These are phyloP conservation scores for Synergus umbraculus DNA, from an alignment of 2,888 invertebrate species.

Conservation along the genomic window DNA sequence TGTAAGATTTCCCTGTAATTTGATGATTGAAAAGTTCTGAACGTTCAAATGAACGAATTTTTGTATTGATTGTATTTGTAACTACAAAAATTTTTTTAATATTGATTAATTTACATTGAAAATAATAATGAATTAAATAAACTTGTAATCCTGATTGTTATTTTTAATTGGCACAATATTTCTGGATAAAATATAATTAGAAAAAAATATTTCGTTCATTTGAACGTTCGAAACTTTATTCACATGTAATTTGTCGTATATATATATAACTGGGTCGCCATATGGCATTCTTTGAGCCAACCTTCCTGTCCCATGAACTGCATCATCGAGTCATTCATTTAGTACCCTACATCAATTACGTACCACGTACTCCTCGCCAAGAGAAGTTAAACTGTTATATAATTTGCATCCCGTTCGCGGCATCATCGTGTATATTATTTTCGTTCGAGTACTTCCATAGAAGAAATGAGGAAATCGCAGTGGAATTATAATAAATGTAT, in stretches of 20 bases:
- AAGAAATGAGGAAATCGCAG: constrained; percentile 12
- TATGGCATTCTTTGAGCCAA: constrained; percentile 28
- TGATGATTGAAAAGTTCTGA: no score
- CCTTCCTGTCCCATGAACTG: constrained; percentile 33
- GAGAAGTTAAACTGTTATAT: constrained; percentile 37
- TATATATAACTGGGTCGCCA: constrained; percentile 29
- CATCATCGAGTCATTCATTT: constrained; percentile 31
- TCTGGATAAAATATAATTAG: no score
- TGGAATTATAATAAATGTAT: background rate
- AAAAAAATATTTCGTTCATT: no score
- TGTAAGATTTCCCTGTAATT: constrained; percentile 9
- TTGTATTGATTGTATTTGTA: no score
- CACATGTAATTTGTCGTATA: constrained; percentile 2
- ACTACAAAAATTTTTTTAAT: no score
- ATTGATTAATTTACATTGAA: no score
- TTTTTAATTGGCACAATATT: no score
- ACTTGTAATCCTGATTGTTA: no score
- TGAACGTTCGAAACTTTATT: no score
- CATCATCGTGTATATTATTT: constrained; percentile 35
- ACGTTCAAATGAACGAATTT: no score
- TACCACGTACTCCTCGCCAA: constrained; percentile 15
- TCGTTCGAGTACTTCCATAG: constrained; percentile 11
- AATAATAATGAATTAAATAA: no score
- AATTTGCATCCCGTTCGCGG: constrained; percentile 39
- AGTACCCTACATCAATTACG: constrained; percentile 31